Base-by-base conservation (phyloP, 2,113 vertebrate genomes). In the Zosterops hypoxanthus region DNA sequence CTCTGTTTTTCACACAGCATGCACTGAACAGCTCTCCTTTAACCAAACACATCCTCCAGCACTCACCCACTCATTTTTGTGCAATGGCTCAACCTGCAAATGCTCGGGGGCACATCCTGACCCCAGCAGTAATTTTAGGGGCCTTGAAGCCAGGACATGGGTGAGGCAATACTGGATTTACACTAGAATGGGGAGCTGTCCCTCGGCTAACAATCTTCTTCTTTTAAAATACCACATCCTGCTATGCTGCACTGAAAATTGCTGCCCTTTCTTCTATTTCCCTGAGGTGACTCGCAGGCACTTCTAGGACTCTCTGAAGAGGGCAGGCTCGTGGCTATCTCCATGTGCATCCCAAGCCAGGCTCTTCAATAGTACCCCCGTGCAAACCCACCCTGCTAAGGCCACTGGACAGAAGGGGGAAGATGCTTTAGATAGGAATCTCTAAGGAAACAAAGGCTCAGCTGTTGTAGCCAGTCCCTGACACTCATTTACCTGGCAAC, bases 141-240 rank as follows among this genome's bases (percentile, higher is more conserved):
- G 60, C 80, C 76, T n/a, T n/a, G 33, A 72, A 77, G 75, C 34
- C 3, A 3, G 23, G 6, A 57, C 10, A 4, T 55, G 46, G 19
- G 29, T 77, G 73, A 86, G 69, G 85, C 76, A 95, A 68, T 41
- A 14, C 55, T 72, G 41, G 49, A 69, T 91, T 91, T 86, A 94
- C 49, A 56, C 49, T 53, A 36, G 33, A 69, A 63, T 1, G 8
- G 20, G 65, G 66, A 89, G 29, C 55, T 63, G 69, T n/a, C 70
- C 82, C 31, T 75, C 69, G 36, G 42, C 65, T 29, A 49, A 15
- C 41, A 21, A 29, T 26, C 56, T 81, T 59, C 50, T 46, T 17
- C 57, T 63, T 63, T n/a, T 29, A 44, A 63, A 77, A 63, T 10
- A 49, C 14, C 36, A 15, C 2, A 0, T 64, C 36, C 61, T 63